Conservation (phyloP, 1,140 invertebrate species). For the Drosophila neocordata region DNA sequence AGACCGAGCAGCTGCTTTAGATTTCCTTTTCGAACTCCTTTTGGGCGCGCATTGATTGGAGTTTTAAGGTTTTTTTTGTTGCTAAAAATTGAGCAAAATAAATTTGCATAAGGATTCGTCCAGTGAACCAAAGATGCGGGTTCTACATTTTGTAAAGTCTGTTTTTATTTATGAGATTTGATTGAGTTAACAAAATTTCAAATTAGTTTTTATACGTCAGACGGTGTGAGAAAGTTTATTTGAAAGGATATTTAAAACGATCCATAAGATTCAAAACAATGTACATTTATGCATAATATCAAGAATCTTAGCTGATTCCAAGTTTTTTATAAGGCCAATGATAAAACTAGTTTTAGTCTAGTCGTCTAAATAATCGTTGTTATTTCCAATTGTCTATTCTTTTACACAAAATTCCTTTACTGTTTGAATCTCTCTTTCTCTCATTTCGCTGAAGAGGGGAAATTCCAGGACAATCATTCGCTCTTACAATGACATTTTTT, state of each 20-base stretch:
- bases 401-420: conserved; percentile 42
- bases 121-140: conserved; percentile 25
- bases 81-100: conserved; percentile 22
- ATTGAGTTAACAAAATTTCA: conserved; percentile 8
- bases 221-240: conserved; percentile 39
- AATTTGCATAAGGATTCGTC: conserved; percentile 51
- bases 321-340: no score
- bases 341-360: no score
- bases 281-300: no score
- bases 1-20: conserved; percentile 58
- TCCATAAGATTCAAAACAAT: no score
- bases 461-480: conserved; percentile 67
- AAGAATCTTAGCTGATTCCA: no score
- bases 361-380: no score
- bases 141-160: conserved; percentile 38
- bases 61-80: conserved; percentile 12
- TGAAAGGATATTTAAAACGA: no score
- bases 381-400: neutral
- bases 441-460: conserved; percentile 21
- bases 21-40: conserved; percentile 23
- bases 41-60: conserved; percentile 8
- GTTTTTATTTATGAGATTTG: conserved; percentile 37
- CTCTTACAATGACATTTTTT: conserved; percentile 60
- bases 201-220: conserved; percentile 18
- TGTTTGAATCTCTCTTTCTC: conserved; percentile 13